Evolutionary conservation across 2,888 invertebrate genomes (phyloP).

Genomic region (Abrostola triplasia): DNA sequence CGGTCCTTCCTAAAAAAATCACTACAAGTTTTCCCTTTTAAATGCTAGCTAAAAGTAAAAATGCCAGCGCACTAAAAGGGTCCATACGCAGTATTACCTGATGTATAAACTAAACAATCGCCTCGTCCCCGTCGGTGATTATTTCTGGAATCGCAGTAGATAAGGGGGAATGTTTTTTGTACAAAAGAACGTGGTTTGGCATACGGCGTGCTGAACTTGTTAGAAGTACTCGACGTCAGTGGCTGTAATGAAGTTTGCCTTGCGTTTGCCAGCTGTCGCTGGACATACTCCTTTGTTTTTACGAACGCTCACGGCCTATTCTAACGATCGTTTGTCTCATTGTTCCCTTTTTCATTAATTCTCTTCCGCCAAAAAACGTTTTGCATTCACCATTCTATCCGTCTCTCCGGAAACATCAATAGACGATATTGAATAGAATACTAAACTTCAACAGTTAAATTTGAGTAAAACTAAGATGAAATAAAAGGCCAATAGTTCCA

Average conservation of each 20-base stretch:
- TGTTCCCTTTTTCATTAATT: conserved; percentile 21
- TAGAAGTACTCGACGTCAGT: conserved; percentile 17
- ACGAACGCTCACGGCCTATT: conserved; percentile 7
- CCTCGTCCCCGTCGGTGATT: background rate
- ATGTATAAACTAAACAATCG: conserved; percentile 5
- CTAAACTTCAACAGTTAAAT: conserved; percentile 22
- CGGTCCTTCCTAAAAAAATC: too few species aligned
- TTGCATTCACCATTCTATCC: background rate
- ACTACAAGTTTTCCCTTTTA: too few species aligned
- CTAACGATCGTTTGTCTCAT: background rate
- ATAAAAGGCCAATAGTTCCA: conserved; percentile 40
- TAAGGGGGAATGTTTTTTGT: conserved; percentile 11
- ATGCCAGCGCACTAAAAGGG: background rate
- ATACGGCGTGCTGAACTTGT: conserved; percentile 22
- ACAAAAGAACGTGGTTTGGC: conserved; percentile 6
- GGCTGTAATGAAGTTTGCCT: conserved; percentile 54
- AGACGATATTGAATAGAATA: conserved; percentile 12
- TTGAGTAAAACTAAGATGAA: conserved; percentile 28
- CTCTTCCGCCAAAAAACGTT: conserved; percentile 5
- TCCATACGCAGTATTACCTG: background rate
- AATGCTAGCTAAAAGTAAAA: too few species aligned
- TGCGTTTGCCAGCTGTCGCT: conserved; percentile 51
- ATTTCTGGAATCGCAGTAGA: conserved; percentile 6
- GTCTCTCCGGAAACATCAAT: background rate
- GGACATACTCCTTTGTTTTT: conserved; percentile 40